Evolutionary conservation across 1,140 invertebrate species (phyloP).

Genomic region (Marisa cornuarietis): DNA sequence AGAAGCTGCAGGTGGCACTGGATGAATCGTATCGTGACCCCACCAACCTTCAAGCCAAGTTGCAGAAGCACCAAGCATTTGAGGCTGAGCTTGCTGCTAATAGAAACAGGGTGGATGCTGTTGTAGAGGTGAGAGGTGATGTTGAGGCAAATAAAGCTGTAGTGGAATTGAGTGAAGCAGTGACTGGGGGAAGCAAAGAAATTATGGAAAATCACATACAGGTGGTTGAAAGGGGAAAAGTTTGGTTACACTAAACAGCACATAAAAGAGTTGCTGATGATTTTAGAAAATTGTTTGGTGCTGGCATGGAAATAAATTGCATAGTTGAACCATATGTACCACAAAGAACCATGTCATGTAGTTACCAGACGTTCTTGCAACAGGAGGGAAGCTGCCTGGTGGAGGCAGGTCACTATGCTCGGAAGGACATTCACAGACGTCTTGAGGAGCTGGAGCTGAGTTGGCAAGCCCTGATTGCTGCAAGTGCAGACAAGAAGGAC

Average conservation of each 20-base stretch:
- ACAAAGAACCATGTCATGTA: no score
- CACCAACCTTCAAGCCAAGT: slow-evolving; percentile 78
- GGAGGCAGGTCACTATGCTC: slow-evolving; percentile 79
- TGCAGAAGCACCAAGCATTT: slow-evolving; percentile 99
- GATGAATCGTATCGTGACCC: slow-evolving; percentile 91
- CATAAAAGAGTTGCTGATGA: no score
- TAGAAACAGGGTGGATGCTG: slow-evolving; percentile 89
- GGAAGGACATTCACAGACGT: slow-evolving; percentile 78
- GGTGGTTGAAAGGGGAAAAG: no score
- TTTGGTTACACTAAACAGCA: no score
- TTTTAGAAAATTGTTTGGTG: no score
- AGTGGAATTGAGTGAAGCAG: no score
- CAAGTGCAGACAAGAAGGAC: slow-evolving; percentile 89
- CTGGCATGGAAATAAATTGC: no score
- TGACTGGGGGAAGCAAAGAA: no score
- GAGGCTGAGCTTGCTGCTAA: slow-evolving; percentile 68
- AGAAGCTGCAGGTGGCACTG: slow-evolving; percentile 97
- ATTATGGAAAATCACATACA: no score
- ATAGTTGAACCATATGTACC: no score
- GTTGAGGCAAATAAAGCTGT: background rate
- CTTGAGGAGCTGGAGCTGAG: slow-evolving; percentile 88
- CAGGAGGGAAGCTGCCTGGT: slow-evolving; percentile 80
- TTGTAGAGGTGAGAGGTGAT: slow-evolving; percentile 72
- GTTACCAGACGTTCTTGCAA: no score
- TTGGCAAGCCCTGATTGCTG: slow-evolving; percentile 90